Base-by-base conservation (phyloP, 1,140 invertebrate genomes). In the Vanessa tameamea region DNA sequence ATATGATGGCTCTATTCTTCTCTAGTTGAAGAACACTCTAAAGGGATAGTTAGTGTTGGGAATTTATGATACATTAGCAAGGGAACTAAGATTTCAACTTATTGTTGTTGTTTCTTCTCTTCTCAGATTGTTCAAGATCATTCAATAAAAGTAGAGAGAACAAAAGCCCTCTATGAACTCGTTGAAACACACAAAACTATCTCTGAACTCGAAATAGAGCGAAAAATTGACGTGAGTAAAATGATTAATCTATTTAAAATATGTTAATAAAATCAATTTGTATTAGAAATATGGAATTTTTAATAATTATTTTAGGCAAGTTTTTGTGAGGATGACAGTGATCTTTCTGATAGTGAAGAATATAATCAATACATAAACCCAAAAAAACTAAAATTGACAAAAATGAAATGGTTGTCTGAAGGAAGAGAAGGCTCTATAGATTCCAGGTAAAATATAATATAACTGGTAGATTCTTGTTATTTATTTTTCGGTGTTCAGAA, bases 381-480 rank as follows among this genome's bases (percentile, higher is more conserved):
- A 13, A 90, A 87, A 55, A 82, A 88, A 53, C 75, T 92, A 9
- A 86, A 88, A 78, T 59, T 90, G n/a, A 92, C 88, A 15, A 90
- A 87, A 82, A 90, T 90, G 87, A 90, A 87, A 66, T 92, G 90
- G 90, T 81, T 92, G 0, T 84, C 84, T 12, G 89, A 91, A 65
- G 81, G 78, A 31, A 81, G 80, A 47, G 75, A 80, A n/a, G 85
- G 73, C 13, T 81, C 78, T n/a, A 75, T 77, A 8, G 82, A 90
- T 70, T 89, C 89, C 37, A 91, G 89, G 89, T 91, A 70, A 67
- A 80, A 55, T 14, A 72, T 66, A 20, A 15, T 2, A 31, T 12
- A 23, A 48, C 23, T 50, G 37, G 26, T 69, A 43, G 8, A 53
- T 50, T 64, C 48, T 55, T 12, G 16, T 16, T 61, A 20, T 13